Conservation (phyloP, 2,797 vertebrate genomes). For the Clarias pachynema region DNA sequence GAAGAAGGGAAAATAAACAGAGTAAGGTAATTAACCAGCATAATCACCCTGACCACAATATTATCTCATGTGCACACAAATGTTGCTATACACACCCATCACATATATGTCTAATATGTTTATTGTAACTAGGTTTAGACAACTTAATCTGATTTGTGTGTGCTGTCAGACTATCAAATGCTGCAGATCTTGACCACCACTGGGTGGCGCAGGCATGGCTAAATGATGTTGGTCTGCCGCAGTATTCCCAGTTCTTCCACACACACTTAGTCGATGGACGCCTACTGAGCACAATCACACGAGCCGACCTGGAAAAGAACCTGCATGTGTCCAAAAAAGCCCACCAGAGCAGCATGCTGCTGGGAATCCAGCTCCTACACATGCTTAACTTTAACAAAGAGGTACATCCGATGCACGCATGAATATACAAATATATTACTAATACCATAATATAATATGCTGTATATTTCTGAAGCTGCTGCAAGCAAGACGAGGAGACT, state of each 20-base stretch:
- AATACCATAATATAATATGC: not conserved
- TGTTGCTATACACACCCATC: not conserved
- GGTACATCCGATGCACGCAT: conserved; percentile 62
- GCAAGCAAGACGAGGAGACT: conserved; percentile 79
- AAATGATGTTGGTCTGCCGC: conserved; percentile 83
- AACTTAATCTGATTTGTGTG: conserved; percentile 3
- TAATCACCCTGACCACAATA: conserved; percentile 8
- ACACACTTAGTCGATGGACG: conserved; percentile 83
- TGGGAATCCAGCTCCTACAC: conserved; percentile 84
- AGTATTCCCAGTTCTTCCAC: conserved; percentile 85
- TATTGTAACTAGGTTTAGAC: not conserved
- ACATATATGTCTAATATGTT: not conserved
- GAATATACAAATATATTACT: not conserved
- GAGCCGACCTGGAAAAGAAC: conserved; percentile 81
- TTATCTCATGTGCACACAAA: conserved; percentile 1
- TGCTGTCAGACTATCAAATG: conserved; percentile 80
- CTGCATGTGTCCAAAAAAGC: conserved; percentile 80
- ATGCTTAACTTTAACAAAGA: conserved; percentile 84
- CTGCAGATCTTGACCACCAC: conserved; percentile 86
- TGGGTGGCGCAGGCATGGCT: conserved; percentile 88
- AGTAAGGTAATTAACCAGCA: not conserved
- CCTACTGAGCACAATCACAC: conserved; percentile 81
- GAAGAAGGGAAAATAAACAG: conserved; percentile 15
- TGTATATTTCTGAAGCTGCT: conserved; percentile 69
- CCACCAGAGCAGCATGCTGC: conserved; percentile 85